Evolutionary conservation across 2,888 invertebrate genomes (phyloP), one percentile per base, ranked within the genome.

Genomic region (Lasius platythorax): DNA sequence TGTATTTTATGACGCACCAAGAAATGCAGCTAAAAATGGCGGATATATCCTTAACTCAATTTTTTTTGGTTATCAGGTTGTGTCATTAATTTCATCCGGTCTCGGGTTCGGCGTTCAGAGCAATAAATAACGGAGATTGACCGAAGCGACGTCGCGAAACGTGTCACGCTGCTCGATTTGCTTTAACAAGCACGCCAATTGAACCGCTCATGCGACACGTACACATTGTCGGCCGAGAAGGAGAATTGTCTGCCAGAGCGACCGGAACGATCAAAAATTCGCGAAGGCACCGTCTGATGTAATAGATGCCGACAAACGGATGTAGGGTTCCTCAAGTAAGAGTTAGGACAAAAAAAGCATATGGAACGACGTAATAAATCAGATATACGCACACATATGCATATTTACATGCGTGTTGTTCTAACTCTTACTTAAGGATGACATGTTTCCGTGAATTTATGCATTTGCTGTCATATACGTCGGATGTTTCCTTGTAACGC

Each of bases 381-480:
- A 53, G 8, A 53, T 53, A 50, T 50, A 46, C 5, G 18, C 5
- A 50, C 6, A 2, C 18, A 15, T 50, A 18, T 50, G 50, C 6
- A 18, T 18, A 50, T 2, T 2, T 53, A 50, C 18, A 15, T 50
- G 50, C 18, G 2, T 50, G 50, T n/a, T 53, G 8, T n/a, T 3
- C n/a, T 18, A 50, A 50, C 50, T 53, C n/a, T 53, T 53, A 53
- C 8, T 53, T 53, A n/a, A n/a, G 8, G n/a, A n/a, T 50, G 18
- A 6, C 50, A 50, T 2, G 83, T 76, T 82, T 87, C 66, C 72
- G 64, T 83, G 64, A 82, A 87, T 85, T 87, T 78, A 78, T 66
- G 70, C 58, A 66, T n/a, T 74, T 0, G 61, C 43, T 23, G 37
- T 18, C 72, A n/a, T 5, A n/a, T 30, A 73, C 9, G 43, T 43